Base-by-base conservation (phyloP, 1,140 invertebrate species). In the Drosophila subpulchrella region DNA sequence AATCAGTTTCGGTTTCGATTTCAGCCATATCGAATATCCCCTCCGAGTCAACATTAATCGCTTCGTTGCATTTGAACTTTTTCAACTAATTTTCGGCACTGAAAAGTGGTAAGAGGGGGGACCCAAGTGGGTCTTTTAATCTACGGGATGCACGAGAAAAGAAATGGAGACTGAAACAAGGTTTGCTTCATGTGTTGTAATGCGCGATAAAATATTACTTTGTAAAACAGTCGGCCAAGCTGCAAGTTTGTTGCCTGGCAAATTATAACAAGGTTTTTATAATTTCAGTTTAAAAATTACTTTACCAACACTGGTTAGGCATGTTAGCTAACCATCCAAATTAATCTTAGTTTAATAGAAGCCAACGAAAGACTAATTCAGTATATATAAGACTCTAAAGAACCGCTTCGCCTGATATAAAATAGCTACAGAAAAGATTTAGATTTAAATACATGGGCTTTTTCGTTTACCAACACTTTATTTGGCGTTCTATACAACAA, bases 1-100 rank as follows among this genome's bases (percentile, higher is more conserved):
- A 71, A 71, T 72, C 54, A 32, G 50, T 27, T 57, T 61, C 57
- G 24, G 67, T 57, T 57, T 68, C 66, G 46, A 20, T 58, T 72
- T 36, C 54, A 39, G 15, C 36, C 36, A 11, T 65, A 66, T 66
- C 61, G 44, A 65, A 70, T 70, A 70, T 70, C n/a, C n/a, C 36
- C 30, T 68, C 32, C 13, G 12, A 53, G 32, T 59, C 27, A 41
- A 70, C 50, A 70, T 70, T 70, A 56, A 70, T 70, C 63, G 67
- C 50, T 47, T 56, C 13, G 63, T 13, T 70, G 67, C 32, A 46
- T 68, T 66, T 56, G 34, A 70, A 70, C 48, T 68, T 65, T 61
- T 61, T 36, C 56, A 65, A 65, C 39, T 58, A 65, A 41, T 67
- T 55, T 32, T 41, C 59, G 30, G 36, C 46, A 63, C 42, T 63